A percentile compares a stretch with the other conserved stretches of the same genome.
phyloP scores from a whole-genome alignment of 2,888 invertebrate genomes.

The Theretra japonica region DNA sequence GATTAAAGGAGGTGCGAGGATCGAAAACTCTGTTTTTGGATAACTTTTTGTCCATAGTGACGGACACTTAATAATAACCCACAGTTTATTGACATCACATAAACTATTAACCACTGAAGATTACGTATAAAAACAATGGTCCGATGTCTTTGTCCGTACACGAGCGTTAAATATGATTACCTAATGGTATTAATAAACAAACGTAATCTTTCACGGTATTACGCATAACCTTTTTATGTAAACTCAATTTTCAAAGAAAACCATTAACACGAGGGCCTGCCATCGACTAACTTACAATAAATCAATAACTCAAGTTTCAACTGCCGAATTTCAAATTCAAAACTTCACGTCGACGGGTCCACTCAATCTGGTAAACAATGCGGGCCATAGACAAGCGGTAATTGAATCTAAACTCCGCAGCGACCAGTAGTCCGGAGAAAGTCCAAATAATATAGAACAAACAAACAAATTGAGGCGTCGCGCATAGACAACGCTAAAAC shows the following conservation, averaged over 20 bases:
- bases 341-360: conserved; percentile 29
- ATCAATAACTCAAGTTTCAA: conserved; percentile 22
- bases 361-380: conserved; percentile 56
- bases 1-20: no score
- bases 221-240: background rate
- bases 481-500: conserved; percentile 43
- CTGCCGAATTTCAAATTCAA: conserved; percentile 24
- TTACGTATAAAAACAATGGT: no score
- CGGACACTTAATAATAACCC: no score
- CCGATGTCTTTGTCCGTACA: no score
- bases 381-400: conserved; percentile 53
- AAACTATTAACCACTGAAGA: no score
- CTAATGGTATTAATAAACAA: no score
- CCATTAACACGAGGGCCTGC: background rate
- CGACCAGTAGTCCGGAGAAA: conserved; percentile 69
- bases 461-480: conserved; percentile 41
- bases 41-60: no score
- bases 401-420: conserved; percentile 58
- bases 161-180: no score
- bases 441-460: conserved; percentile 60
- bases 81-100: no score
- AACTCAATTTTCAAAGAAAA: conserved; percentile 7
- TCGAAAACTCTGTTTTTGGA: no score
- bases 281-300: background rate
- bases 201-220: no score